These are phyloP conservation scores for Malurus cyaneus DNA, from an alignment of 2,113 vertebrate species.

Conservation along the genomic window DNA sequence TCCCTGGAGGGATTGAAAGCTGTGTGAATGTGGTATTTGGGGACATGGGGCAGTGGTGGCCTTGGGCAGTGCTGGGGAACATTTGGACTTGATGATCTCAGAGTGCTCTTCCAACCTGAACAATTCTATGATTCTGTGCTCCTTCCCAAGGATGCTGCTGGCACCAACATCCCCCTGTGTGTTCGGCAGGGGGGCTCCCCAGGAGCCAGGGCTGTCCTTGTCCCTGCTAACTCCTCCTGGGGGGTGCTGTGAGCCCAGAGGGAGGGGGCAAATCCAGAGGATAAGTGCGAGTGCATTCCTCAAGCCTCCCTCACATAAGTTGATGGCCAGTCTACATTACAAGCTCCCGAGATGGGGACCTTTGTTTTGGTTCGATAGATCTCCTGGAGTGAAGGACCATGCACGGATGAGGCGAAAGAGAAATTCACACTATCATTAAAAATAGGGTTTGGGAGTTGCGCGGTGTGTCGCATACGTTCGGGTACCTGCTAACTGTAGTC, in stretches of 20 bases:
- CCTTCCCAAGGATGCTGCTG: not conserved
- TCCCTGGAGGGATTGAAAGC: not conserved
- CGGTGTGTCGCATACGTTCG: no score
- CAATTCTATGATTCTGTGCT: not conserved
- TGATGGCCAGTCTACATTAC: no score
- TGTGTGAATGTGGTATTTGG: rapidly evolving
- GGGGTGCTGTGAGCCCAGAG: not conserved
- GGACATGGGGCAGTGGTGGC: not conserved
- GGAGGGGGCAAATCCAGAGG: no score
- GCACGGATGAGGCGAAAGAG: no score
- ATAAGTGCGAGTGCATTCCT: no score
- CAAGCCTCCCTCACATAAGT: no score
- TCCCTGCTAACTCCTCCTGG: not conserved
- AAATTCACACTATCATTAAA: no score
- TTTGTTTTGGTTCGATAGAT: no score
- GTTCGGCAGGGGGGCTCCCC: not conserved
- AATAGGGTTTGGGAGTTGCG: no score
- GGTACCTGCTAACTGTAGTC: no score
- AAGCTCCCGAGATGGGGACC: no score
- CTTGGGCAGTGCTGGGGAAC: not conserved
- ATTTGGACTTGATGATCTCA: not conserved
- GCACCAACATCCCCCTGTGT: not conserved
- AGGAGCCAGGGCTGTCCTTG: not conserved
- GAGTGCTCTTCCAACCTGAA: not conserved
- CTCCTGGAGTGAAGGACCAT: no score